Base-by-base conservation (phyloP, 2,797 vertebrate genomes). In the Chelon auratus region DNA sequence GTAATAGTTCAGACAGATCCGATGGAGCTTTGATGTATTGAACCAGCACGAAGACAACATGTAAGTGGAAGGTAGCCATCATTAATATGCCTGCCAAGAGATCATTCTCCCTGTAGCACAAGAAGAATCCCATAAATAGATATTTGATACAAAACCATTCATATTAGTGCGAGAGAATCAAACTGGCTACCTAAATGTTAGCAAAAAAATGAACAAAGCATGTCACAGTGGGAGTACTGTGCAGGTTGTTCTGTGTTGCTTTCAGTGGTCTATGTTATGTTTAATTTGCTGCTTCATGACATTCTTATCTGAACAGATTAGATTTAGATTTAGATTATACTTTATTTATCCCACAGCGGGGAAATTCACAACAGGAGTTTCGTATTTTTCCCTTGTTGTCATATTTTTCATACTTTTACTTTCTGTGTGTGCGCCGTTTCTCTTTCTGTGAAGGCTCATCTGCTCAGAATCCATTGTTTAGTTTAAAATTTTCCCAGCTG, bases 331-430 rank as follows among this genome's bases (percentile, higher is more conserved):
- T n/a, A n/a, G n/a, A n/a, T n/a, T n/a, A n/a, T n/a, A n/a, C n/a
- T n/a, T n/a, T n/a, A n/a, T n/a, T n/a, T n/a, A n/a, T n/a, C n/a
- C n/a, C n/a, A n/a, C n/a, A n/a, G n/a, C n/a, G n/a, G n/a, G n/a
- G n/a, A n/a, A n/a, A n/a, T n/a, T n/a, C n/a, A n/a, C n/a, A n/a
- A n/a, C n/a, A n/a, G n/a, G n/a, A n/a, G n/a, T n/a, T 0, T 8
- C 3, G 47, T 11, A 9, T 20, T 3, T 48, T 48, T 20, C 4
- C 18, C n/a, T 9, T 11, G n/a, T 66, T 26, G 37, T 77, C 65
- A 56, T 0, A 47, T 39, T 45, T 52, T 47, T 22, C 40, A 43
- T 37, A 12, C 36, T 60, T 58, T 72, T 39, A 1, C 43, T 72
- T 76, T 65, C n/a, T 24, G 3, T 69, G 3, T 69, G 0, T 5